Base-by-base conservation (phyloP, 2,888 invertebrate genomes). In the Leptopilina drosophilae region DNA sequence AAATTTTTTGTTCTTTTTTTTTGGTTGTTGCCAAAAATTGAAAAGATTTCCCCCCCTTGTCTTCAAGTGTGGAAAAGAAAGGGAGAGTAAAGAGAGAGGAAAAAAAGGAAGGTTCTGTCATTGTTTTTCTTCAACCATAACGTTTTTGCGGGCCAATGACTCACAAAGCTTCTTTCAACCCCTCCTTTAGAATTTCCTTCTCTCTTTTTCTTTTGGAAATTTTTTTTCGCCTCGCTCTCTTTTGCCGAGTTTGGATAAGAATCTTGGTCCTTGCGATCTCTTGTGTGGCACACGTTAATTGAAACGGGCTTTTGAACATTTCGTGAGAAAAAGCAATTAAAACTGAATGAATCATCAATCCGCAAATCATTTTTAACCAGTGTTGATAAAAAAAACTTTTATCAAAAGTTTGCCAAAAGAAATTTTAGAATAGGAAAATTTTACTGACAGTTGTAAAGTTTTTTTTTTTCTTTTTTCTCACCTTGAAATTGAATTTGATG, bases 61-160 rank as follows among this genome's bases (percentile, higher is more conserved):
- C 69, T 79, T 77, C 77, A 33, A 33, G 64, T n/a, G 69, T 77
- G 75, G 65, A 80, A 76, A 80, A 73, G 77, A 76, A 81, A 73
- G 77, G 82, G 80, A 83, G 82, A 81, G 69, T 42, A 66, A 77
- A 67, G 77, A 15, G 64, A 40, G 79, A 78, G 76, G 79, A 78
- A 67, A 67, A 53, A 33, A 33, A 33, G 33, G 33, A 64, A 75
- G 80, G 81, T 80, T 80, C 78, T 84, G 84, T 84, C 85, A 84
- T 87, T 87, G 85, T 87, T 87, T 86, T 85, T 86, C 84, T 83
- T 76, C 82, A 76, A 79, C 77, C 77, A 81, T 82, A 49, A 82
- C 83, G 82, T 86, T 86, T 87, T 87, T 84, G 87, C 86, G 87
- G 84, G 66, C 85, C 82, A 85, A 73, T 82, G 84, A 80, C 77